These are phyloP conservation scores for Loripinus fragilis DNA, from an alignment of 2,888 invertebrate species.

Conservation along the genomic window DNA sequence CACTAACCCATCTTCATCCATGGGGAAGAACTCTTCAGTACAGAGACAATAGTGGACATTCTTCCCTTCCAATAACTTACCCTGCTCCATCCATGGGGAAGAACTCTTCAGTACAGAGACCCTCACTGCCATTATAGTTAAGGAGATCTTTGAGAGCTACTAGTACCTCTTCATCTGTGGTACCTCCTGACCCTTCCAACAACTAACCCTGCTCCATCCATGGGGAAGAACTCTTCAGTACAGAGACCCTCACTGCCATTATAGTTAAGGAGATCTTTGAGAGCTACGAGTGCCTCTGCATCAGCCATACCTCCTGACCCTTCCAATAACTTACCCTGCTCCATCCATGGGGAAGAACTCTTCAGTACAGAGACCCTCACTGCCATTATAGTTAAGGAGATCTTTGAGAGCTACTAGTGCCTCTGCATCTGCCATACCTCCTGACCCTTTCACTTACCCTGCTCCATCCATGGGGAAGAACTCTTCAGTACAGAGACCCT, in stretches of 20 bases:
- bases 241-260: conserved; percentile 93
- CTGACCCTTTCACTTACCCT: conserved; percentile 85
- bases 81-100: conserved; percentile 88
- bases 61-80: too few species aligned
- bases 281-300: conserved; percentile 93
- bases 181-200: too few species aligned
- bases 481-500: conserved; percentile 95
- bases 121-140: conserved; percentile 93
- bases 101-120: conserved; percentile 94
- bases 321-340: conserved; percentile 77
- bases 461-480: conserved; percentile 88
- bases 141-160: conserved; percentile 96
- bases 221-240: conserved; percentile 96
- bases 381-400: conserved; percentile 93
- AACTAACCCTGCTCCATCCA: conserved; percentile 83
- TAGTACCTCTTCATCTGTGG: conserved; percentile 95
- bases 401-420: conserved; percentile 96
- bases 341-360: conserved; percentile 90
- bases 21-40: conserved; percentile 96
- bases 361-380: conserved; percentile 95
- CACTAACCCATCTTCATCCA: conserved; percentile 81
- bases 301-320: conserved; percentile 95
- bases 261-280: conserved; percentile 96
- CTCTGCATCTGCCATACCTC: conserved; percentile 96
- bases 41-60: too few species aligned